Evolutionary conservation across 2,113 vertebrate species (phyloP), one percentile per base, ranked within the genome.

Genomic region (Thoracochromis brauschi): DNA sequence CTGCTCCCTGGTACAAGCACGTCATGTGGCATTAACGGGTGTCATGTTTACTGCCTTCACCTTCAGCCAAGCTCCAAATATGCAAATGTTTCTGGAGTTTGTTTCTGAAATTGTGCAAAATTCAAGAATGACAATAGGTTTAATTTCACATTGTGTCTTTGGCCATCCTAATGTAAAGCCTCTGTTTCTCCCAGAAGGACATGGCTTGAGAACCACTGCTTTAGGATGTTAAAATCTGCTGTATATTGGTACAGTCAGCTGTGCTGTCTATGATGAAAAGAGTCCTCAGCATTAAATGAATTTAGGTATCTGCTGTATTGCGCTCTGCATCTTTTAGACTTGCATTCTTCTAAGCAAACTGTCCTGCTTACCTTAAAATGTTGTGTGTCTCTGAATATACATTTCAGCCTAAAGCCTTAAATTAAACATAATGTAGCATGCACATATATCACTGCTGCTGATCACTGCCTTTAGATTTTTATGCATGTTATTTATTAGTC

Each of bases 401-500:
- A 71, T n/a, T 75, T 75, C 9, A 60, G 31, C 35, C 57, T 88
- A 38, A 31, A 75, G 4, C 26, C 26, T 80, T 80, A 33, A 78
- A 16, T 8, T 42, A 49, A 21, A 78, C 68, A n/a, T 47, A 78
- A 78, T 51, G 26, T n/a, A 51, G 17, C 73, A 51, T 78, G 45
- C 2, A 5, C 19, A 87, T n/a, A 47, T 35, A 38, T 81, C 26
- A 12, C 13, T 9, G 49, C 42, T 35, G 38, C 71, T 71, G 9
- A 54, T 84, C 81, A 13, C 21, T 80, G 71, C 83, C 73, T 80
- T 87, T 19, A 21, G 38, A 57, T 88, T 84, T 88, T 9, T 57
- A 45, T 17, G 29, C 85, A 38, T 78, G 24, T 84, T 55, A 65
- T 80, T 93, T 82, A 80, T 91, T 85, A 81, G 71, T 29, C 13